phyloP scores from a whole-genome alignment of 2,113 vertebrate species.

The Pseudonaja textilis region DNA sequence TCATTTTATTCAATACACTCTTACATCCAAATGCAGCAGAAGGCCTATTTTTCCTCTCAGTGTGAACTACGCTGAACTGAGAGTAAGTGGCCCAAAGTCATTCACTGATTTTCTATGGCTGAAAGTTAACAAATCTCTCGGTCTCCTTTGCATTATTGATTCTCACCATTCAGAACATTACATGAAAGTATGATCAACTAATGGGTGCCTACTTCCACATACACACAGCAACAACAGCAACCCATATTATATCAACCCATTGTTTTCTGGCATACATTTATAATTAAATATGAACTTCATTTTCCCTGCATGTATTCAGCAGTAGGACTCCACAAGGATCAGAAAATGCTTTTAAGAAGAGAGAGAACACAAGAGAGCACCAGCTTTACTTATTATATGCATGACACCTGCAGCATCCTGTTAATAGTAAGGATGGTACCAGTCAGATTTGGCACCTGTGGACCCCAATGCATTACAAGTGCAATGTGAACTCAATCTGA shows the following conservation, averaged over 20 bases:
- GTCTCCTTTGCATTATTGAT: background rate
- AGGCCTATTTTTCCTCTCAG: background rate
- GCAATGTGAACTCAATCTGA: background rate
- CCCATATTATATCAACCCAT: background rate
- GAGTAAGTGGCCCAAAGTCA: background rate
- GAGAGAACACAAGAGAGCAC: background rate
- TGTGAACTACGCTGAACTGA: background rate
- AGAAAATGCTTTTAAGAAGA: background rate
- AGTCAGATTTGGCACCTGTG: background rate
- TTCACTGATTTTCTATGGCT: background rate
- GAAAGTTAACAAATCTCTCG: background rate
- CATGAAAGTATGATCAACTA: background rate
- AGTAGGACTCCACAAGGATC: background rate
- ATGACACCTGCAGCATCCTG: background rate
- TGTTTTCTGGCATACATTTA: background rate
- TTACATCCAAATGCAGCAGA: background rate
- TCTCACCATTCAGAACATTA: background rate
- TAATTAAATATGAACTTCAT: background rate
- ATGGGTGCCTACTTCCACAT: background rate
- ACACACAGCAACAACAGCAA: background rate
- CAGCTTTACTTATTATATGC: background rate
- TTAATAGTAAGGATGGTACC: background rate
- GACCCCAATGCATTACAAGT: background rate
- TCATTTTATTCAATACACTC: background rate
- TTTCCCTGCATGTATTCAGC: background rate